phyloP scores from a whole-genome alignment of 2,797 vertebrate genomes.

The Acipenser transmontanus region DNA sequence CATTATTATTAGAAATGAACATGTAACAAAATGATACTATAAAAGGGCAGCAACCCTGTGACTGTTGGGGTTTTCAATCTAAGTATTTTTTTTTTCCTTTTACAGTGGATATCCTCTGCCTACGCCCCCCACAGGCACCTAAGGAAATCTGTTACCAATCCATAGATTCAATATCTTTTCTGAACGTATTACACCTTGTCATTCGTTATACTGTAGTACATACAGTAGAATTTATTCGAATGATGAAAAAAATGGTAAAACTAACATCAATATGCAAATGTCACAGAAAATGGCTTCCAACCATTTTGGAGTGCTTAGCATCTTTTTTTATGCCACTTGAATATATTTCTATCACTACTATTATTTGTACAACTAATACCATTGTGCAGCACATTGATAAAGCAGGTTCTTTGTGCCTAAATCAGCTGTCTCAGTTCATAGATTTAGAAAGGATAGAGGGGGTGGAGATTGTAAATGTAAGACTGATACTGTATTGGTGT shows the following conservation, averaged over 20 bases:
- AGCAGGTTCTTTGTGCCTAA: neutral
- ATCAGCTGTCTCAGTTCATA: too few relatives aligned
- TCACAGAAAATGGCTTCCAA: slow-evolving; percentile 14
- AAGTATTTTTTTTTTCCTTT: neutral
- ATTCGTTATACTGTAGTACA: slow-evolving; percentile 10
- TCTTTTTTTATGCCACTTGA: slow-evolving; percentile 10
- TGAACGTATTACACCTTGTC: slow-evolving; percentile 6
- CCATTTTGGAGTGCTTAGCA: slow-evolving; percentile 12
- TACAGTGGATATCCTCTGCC: neutral
- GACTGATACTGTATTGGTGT: too few relatives aligned
- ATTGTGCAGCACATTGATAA: slow-evolving; percentile 14
- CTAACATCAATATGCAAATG: slow-evolving; percentile 16
- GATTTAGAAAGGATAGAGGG: too few relatives aligned
- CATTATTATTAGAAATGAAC: slow-evolving; percentile 37
- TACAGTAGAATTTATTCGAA: slow-evolving; percentile 17
- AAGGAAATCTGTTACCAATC: slow-evolving; percentile 11
- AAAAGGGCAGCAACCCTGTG: slow-evolving; percentile 33
- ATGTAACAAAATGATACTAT: slow-evolving; percentile 33
- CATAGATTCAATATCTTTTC: neutral
- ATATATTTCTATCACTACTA: slow-evolving; percentile 13
- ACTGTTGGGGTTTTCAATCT: slow-evolving; percentile 27
- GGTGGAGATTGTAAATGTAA: too few relatives aligned
- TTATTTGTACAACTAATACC: neutral
- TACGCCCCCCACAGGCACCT: slow-evolving; percentile 7
- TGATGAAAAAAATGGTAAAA: slow-evolving; percentile 16